phyloP scores from a whole-genome alignment of 2,888 invertebrate genomes.

The Cephus rjabovi region DNA sequence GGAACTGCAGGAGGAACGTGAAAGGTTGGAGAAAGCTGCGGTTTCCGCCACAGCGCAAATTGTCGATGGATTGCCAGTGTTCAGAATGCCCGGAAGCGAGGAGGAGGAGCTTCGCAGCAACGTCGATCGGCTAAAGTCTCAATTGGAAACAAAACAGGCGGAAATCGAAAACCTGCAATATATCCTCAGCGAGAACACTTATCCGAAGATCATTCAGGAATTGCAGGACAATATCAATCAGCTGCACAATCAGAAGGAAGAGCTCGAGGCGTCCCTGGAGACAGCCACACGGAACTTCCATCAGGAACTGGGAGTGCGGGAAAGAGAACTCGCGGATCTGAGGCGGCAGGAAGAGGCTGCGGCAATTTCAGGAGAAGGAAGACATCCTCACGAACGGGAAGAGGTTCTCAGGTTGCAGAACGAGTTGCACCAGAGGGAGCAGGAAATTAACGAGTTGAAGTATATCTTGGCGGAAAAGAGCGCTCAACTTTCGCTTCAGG shows the following conservation, averaged over 20 bases:
- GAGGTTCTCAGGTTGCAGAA: slow-evolving; percentile 48
- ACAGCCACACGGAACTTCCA: slow-evolving; percentile 38
- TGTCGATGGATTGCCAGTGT: slow-evolving; percentile 42
- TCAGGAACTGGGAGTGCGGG: slow-evolving; percentile 40
- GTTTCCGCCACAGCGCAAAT: slow-evolving; percentile 9
- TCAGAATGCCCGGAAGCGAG: slow-evolving; percentile 35
- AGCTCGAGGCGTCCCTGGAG: slow-evolving; percentile 41
- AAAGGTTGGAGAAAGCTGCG: slow-evolving; percentile 25
- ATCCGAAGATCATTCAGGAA: slow-evolving; percentile 61
- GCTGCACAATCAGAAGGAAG: slow-evolving; percentile 51
- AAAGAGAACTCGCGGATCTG: slow-evolving; percentile 38
- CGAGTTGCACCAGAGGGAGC: slow-evolving; percentile 46
- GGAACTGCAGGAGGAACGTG: slow-evolving; percentile 35
- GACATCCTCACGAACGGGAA: slow-evolving; percentile 31
- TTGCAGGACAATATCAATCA: slow-evolving; percentile 57
- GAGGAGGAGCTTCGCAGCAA: slow-evolving; percentile 29
- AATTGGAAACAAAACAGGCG: slow-evolving; percentile 74
- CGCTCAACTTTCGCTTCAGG: slow-evolving; percentile 40
- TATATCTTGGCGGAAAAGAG: slow-evolving; percentile 48
- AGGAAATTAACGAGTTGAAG: slow-evolving; percentile 48
- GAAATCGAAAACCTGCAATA: slow-evolving; percentile 81
- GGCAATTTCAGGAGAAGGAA: slow-evolving; percentile 26
- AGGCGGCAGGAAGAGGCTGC: slow-evolving; percentile 28
- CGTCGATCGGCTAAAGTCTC: slow-evolving; percentile 37
- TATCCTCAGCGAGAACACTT: slow-evolving; percentile 69